Evolutionary conservation across 2,797 vertebrate genomes (phyloP), one percentile per base, ranked within the genome.

Genomic region (Syndactyla subalaris): DNA sequence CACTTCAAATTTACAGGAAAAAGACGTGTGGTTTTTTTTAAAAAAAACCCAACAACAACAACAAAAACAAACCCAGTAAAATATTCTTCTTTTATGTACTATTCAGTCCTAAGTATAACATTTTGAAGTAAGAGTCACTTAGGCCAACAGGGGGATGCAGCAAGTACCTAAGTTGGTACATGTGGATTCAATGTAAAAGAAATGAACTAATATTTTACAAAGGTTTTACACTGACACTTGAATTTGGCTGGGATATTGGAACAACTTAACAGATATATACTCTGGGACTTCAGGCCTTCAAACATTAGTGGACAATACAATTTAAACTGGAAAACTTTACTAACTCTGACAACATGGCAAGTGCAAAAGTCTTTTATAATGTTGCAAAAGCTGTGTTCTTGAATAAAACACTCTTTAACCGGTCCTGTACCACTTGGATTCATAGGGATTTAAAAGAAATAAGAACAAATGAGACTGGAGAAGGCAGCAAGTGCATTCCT

Each of bases 21-120:
- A 61, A 75, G 3, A 51, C 0, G 0, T 3, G 16, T 6, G 49
- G 49, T 8, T 14, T 54, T 19, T 43, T 34, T n/a, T 5, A 11
- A 39, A 19, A 32, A 19, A 29, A 54, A 19, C n/a, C n/a, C n/a
- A 36, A 36, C 36, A 36, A 7, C 15, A 5, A 34, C 23, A 39
- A 34, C 23, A n/a, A 22, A 49, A 49, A 4, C 41, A 22, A 49
- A 18, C 18, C 0, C 7, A 30, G 20, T 10, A 86, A 84, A 75
- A 72, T 8, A 18, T 24, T 72, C 6, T 71, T 7, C 12, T 73
- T 88, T 67, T 46, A 89, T 23, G 52, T 26, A 63, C 38, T 27
- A 57, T 22, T 88, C 65, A 80, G 19, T 65, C 49, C 7, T 18
- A 88, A 66, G 13, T 20, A 22, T 11, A 90, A 73, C 6, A 55